Conservation (phyloP, 2,113 vertebrate species). For the Trochalopteron elliotii region DNA sequence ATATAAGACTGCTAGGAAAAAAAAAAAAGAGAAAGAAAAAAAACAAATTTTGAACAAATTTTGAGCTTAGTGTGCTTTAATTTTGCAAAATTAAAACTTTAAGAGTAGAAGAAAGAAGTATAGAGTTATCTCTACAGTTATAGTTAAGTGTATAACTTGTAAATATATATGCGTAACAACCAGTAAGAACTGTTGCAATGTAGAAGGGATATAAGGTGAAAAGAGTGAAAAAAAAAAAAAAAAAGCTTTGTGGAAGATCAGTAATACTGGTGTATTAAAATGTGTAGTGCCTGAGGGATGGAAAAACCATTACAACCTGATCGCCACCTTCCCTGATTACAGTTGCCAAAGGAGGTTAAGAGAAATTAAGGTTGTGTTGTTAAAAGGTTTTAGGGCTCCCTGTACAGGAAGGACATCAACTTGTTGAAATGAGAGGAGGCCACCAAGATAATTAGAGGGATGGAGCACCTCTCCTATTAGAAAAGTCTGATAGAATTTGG, state of each 20-base stretch:
- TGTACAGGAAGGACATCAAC: background rate
- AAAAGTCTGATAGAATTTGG: background rate
- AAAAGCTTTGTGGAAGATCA: background rate
- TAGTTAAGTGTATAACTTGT: background rate
- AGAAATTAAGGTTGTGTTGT: background rate
- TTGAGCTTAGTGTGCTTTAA: background rate
- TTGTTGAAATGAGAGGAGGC: background rate
- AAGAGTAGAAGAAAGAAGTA: background rate
- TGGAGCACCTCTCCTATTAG: background rate
- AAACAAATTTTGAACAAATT: no score
- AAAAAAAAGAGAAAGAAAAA: background rate
- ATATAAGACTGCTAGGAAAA: background rate
- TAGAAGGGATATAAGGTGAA: background rate
- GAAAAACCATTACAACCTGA: background rate
- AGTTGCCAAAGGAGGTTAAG: background rate
- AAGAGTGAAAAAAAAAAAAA: background rate
- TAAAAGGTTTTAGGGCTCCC: background rate
- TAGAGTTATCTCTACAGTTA: background rate
- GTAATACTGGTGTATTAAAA: background rate
- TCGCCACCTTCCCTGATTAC: background rate
- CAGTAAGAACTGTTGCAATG: background rate
- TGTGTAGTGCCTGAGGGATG: background rate
- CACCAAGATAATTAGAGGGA: background rate
- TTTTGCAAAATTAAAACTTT: background rate
- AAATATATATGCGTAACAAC: background rate